Percentiles rank a stretch among this genome's conserved stretches.
Conservation (phyloP, 2,797 vertebrate species). For the Onychomys torridus region DNA sequence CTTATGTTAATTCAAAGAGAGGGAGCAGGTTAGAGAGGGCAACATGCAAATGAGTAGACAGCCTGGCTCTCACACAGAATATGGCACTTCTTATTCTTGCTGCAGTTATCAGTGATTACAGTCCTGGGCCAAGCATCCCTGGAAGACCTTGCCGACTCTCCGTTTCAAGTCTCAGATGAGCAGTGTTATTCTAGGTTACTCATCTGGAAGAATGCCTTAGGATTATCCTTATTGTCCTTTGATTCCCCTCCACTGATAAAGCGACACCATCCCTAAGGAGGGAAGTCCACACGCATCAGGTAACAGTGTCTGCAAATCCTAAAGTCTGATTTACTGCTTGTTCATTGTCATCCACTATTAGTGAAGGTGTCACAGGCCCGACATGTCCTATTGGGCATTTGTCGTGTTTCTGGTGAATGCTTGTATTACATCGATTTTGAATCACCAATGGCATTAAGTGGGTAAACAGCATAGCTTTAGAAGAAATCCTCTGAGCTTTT, state of each 20-base stretch:
- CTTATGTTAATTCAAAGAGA: conserved; percentile 39
- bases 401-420: conserved; percentile 68
- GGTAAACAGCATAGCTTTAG: conserved; percentile 62
- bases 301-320: conserved; percentile 9
- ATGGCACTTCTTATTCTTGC: background rate
- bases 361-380: conserved; percentile 56
- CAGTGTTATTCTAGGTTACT: conserved; percentile 71
- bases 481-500: conserved; percentile 68
- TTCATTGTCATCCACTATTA: conserved; percentile 73
- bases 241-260: conserved; percentile 61
- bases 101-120: conserved; percentile 47
- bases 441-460: conserved; percentile 61
- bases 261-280: background rate
- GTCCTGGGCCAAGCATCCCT: background rate
- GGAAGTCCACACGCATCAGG: background rate
- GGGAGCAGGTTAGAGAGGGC: background rate
- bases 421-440: conserved; percentile 77
- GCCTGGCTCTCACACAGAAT: background rate
- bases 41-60: background rate
- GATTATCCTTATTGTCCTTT: conserved; percentile 71
- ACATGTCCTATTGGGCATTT: conserved; percentile 68
- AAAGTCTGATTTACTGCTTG: conserved; percentile 8
- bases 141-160: conserved; percentile 53
- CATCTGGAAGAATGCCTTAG: conserved; percentile 73
- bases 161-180: conserved; percentile 56